Base-by-base conservation (phyloP, 2,797 vertebrate genomes). In the Aulostomus chinensis region DNA sequence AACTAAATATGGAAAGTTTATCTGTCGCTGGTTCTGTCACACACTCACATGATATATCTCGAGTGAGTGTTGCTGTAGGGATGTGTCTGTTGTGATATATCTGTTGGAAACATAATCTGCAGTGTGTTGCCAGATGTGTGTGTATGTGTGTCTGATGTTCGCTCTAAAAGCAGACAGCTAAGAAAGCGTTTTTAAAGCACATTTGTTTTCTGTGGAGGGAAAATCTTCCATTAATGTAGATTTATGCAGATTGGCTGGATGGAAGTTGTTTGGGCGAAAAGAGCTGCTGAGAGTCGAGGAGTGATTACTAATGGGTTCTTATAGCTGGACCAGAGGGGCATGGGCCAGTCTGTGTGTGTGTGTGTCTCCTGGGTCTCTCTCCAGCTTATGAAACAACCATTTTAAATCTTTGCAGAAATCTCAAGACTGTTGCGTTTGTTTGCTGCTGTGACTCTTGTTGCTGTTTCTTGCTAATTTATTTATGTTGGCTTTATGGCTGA, bases 181-280 rank as follows among this genome's bases (percentile, higher is more conserved):
- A 70, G 54, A 40, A 45, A 53, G 7, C 18, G 2, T 51, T 74
- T 80, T 68, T 58, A 41, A 76, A 77, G 47, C 70, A 68, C 76
- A 56, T 80, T 83, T 80, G 74, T 78, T 78, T 78, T 78, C 65
- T 46, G 60, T 17, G 36, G 54, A 57, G 57, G 35, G 57, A 73
- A 62, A 79, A 66, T 73, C 13, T 17, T 20, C 57, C 51, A 84
- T 84, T 78, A 76, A 81, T 81, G 78, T 66, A 81, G 76, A 84
- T 81, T 81, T 81, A 84, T 84, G 81, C 73, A 79, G 78, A 84
- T 81, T 77, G 73, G 76, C 65, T 73, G 62, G 61, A 78, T 75
- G 59, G 58, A 76, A 81, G 76, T 73, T 55, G 46, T 81, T 78
- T 76, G 72, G 74, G 73, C 48, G 41, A 73, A 78, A 80, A 80